Conservation (phyloP, 2,797 vertebrate species). For the Delichon dasypus region DNA sequence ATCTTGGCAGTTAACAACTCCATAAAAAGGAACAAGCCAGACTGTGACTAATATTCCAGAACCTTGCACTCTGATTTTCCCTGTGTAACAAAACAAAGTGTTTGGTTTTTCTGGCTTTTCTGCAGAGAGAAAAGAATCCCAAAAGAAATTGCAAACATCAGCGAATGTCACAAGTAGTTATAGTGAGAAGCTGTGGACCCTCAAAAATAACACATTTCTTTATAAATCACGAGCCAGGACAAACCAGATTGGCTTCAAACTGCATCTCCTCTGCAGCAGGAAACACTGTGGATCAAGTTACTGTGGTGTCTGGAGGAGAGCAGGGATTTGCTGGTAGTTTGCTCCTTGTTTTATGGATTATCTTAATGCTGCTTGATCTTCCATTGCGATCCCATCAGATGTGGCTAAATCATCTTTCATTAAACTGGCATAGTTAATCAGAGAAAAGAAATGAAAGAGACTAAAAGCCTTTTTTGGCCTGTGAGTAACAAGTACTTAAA, state of each 20-base stretch:
- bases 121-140: slow-evolving; percentile 45
- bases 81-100: slow-evolving; percentile 59
- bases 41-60: slow-evolving; percentile 74
- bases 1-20: slow-evolving; percentile 62
- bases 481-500: neutral
- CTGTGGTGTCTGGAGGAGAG: slow-evolving; percentile 41
- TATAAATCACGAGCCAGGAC: slow-evolving; percentile 26
- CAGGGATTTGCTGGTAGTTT: slow-evolving; percentile 67
- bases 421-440: neutral
- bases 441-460: neutral
- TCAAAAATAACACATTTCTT: slow-evolving; percentile 34
- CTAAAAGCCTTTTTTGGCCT: neutral
- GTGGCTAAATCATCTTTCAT: neutral
- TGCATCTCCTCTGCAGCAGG: slow-evolving; percentile 29
- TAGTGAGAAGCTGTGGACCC: neutral
- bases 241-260: slow-evolving; percentile 49
- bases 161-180: slow-evolving; percentile 57
- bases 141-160: slow-evolving; percentile 61
- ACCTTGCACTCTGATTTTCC: slow-evolving; percentile 52
- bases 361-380: slow-evolving; percentile 41
- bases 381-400: neutral
- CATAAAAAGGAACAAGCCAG: slow-evolving; percentile 65
- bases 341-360: slow-evolving; percentile 51
- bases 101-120: slow-evolving; percentile 63
- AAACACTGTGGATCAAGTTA: slow-evolving; percentile 18